A percentile compares a stretch with the other conserved stretches of the same genome.
Evolutionary conservation across 1,140 invertebrate species (phyloP).

Genomic region (Hycleus phaleratus): DNA sequence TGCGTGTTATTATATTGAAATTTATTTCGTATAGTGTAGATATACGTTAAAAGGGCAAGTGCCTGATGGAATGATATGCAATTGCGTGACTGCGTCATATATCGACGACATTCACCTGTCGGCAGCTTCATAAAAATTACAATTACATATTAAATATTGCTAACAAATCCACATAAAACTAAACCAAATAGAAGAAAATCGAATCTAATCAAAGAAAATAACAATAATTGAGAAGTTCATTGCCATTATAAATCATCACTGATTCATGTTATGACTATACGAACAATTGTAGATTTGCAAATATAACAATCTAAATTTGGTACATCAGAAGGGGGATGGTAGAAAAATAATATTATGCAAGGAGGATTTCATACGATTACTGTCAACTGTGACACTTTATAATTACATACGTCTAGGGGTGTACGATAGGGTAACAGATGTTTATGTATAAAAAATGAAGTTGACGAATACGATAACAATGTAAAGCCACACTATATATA

Average conservation of each 20-base stretch:
- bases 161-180: too few species aligned
- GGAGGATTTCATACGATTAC: conserved; percentile 9
- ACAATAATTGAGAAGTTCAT: too few species aligned
- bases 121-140: conserved; percentile 29
- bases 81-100: conserved; percentile 25
- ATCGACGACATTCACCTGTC: conserved; percentile 29
- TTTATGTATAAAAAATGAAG: conserved; percentile 5
- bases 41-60: conserved; percentile 30
- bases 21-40: conserved; percentile 21
- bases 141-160: conserved; percentile 22
- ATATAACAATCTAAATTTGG: neutral
- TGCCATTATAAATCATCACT: too few species aligned
- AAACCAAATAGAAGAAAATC: too few species aligned
- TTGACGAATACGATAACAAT: neutral
- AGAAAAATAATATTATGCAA: neutral
- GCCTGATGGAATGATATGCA: conserved; percentile 23
- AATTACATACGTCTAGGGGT: neutral
- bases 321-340: neutral
- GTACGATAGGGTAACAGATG: conserved; percentile 4
- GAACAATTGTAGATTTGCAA: too few species aligned
- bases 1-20: conserved; percentile 3
- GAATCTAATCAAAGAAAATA: too few species aligned
- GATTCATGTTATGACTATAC: neutral
- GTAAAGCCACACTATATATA: too few species aligned
- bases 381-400: conserved; percentile 5